phyloP scores from a whole-genome alignment of 2,888 invertebrate genomes.

The Allolobophora icterica region DNA sequence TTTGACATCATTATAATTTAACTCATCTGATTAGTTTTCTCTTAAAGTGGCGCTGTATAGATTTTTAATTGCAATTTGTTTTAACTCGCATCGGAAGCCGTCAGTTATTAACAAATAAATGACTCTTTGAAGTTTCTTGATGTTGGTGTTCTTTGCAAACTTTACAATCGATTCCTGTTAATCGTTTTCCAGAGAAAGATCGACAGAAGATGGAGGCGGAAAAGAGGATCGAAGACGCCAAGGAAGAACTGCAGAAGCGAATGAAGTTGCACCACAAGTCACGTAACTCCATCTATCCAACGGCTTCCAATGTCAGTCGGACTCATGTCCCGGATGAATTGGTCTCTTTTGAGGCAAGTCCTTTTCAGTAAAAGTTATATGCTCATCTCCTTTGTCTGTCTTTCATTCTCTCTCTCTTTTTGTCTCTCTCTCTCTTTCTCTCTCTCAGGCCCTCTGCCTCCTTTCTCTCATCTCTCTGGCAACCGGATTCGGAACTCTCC shows the following conservation, averaged over 20 bases:
- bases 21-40: too few relatives aligned
- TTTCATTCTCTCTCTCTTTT: too few relatives aligned
- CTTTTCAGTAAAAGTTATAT: too few relatives aligned
- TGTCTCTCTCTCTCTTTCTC: too few relatives aligned
- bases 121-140: not conserved
- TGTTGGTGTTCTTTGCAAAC: not conserved
- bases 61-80: not conserved
- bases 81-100: not conserved
- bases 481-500: too few relatives aligned
- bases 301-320: slow-evolving; percentile 24
- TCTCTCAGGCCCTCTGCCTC: too few relatives aligned
- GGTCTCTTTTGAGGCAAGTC: not conserved
- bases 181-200: slow-evolving; percentile 23
- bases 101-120: too few relatives aligned
- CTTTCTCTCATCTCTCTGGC: too few relatives aligned
- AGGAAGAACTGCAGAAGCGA: slow-evolving; percentile 26
- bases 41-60: too few relatives aligned
- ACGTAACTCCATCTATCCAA: not conserved
- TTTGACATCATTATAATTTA: too few relatives aligned
- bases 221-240: slow-evolving; percentile 26
- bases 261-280: slow-evolving; percentile 1
- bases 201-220: not conserved
- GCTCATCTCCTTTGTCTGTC: too few relatives aligned
- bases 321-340: not conserved
- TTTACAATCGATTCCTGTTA: too few relatives aligned